Base-by-base conservation (phyloP, 53 echinoderm and acorn worm species). In the Pentamera pediparva region DNA sequence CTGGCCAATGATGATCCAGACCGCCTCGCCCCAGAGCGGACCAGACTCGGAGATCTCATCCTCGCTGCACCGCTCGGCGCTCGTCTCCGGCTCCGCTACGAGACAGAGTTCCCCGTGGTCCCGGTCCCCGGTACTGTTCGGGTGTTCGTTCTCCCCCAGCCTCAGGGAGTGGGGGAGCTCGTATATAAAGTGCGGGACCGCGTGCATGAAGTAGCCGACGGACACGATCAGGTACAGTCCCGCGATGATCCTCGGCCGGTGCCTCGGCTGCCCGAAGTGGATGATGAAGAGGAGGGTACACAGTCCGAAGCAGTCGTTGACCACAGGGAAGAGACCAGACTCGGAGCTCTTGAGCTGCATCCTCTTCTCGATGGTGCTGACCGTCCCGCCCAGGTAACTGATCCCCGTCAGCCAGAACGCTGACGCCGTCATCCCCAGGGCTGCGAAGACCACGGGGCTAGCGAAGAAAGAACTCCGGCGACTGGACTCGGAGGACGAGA, bases 311-410 rank as follows among this genome's bases (percentile, higher is more conserved):
- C 82, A 75, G 74, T 91, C 88, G 47, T 91, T 95, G 36, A 87
- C 78, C 51, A 85, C 79, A 21, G 87, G 61, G 47, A 95, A 81
- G 1, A 86, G 61, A 24, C 90, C 95, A 20, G 88, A 85, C 54
- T 90, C 78, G 3, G 95, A 87, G 37, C 90, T 90, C 70, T 79
- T 84, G 27, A 95, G 77, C 61, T 95, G 95, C 61, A 90, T 85
- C 6, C 90, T 84, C 50, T 74, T 87, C 37, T 95, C 95, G 25
- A 95, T 87, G 1, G 95, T 95, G 61, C 79, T 87, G 32, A 95
- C 39, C 10, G 77, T 79, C 10, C 90, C 95, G 32, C 87, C 87
- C 2, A 91, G 79, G 51, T 90, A 90, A 37, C 64, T 50, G 17
- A 72, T 30, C 13, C 73, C 73, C 8, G 73, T 35, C 32, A 72